A percentile compares a stretch with the other conserved stretches of the same genome.
Evolutionary conservation across 2,797 vertebrate species (phyloP).

Genomic region (Agapornis canus): DNA sequence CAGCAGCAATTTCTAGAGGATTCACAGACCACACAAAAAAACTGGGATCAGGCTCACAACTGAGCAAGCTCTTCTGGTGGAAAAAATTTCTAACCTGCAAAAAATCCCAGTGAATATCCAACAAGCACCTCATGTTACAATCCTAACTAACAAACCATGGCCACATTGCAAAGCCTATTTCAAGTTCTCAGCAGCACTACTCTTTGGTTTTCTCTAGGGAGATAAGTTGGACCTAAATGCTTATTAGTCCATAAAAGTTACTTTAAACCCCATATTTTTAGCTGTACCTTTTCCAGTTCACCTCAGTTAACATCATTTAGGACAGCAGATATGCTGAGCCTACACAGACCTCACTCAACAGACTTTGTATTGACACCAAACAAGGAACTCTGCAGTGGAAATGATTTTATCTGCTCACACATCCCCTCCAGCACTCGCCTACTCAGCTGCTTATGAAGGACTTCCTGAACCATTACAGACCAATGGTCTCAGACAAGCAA

Average conservation of each 20-base stretch:
- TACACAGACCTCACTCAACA: background rate
- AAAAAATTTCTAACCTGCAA: background rate
- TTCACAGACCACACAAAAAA: background rate
- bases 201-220: background rate
- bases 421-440: background rate
- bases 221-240: background rate
- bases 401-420: rapidly evolving
- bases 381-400: rapidly evolving
- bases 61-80: background rate
- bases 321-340: background rate
- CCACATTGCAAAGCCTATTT: background rate
- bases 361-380: too few species aligned
- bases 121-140: background rate
- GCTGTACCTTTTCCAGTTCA: background rate
- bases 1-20: background rate
- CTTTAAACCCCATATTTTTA: background rate
- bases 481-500: background rate
- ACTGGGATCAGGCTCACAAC: rapidly evolving
- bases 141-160: rapidly evolving
- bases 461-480: background rate
- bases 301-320: background rate
- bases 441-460: background rate
- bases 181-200: background rate
- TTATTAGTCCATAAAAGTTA: background rate
- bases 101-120: rapidly evolving